phyloP scores from a whole-genome alignment of 1,140 invertebrate species.

The Lordiphosa stackelbergi region DNA sequence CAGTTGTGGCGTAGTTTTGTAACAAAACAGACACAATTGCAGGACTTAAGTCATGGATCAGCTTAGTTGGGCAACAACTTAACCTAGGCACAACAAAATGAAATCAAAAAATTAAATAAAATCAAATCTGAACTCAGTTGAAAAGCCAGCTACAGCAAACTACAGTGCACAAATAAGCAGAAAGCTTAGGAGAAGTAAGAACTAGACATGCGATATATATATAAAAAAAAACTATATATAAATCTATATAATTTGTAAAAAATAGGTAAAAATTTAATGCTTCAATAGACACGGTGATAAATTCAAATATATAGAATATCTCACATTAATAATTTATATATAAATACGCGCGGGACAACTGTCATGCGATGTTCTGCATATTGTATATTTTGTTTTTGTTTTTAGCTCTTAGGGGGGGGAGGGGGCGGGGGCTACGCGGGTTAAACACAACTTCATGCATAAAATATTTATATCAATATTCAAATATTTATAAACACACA shows the following conservation, averaged over 20 bases:
- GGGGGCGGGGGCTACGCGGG: conserved; percentile 14
- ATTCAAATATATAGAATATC: conserved; percentile 62
- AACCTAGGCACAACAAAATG: conserved; percentile 43
- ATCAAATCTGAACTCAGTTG: conserved; percentile 3
- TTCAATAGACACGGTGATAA: conserved; percentile 51
- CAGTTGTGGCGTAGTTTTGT: conserved; percentile 9
- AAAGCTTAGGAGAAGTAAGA: background rate
- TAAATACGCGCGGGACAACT: conserved; percentile 69
- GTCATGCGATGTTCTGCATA: conserved; percentile 52
- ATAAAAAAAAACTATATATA: too few species aligned
- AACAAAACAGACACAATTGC: background rate
- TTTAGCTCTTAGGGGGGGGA: conserved; percentile 10
- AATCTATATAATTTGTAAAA: conserved; percentile 9
- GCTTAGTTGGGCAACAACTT: conserved; percentile 51
- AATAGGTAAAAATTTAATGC: conserved; percentile 33
- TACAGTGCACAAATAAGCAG: conserved; percentile 21
- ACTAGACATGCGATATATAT: background rate
- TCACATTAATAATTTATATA: conserved; percentile 73
- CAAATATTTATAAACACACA: conserved; percentile 64
- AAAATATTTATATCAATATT: conserved; percentile 70
- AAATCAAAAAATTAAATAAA: conserved; percentile 1
- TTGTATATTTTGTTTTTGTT: conserved; percentile 23
- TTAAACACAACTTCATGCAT: conserved; percentile 71
- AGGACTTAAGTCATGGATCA: background rate
- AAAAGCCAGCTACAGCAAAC: background rate